Conservation (phyloP, 2,113 vertebrate genomes). For the Sylvia atricapilla region DNA sequence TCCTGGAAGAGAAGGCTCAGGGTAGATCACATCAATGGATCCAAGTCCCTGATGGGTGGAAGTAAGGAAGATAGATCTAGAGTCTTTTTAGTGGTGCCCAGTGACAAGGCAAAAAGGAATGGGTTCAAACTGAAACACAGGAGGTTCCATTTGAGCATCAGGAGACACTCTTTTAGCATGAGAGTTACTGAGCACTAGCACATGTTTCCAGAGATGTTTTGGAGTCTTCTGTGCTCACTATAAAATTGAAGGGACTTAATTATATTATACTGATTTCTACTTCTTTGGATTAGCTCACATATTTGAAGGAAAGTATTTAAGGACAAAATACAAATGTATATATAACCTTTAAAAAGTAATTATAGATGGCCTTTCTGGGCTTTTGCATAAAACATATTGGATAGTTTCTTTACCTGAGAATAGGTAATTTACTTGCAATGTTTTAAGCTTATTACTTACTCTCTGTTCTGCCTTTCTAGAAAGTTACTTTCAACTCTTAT, state of each 20-base stretch:
- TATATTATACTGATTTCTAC: neutral
- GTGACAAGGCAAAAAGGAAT: neutral
- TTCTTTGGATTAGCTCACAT: neutral
- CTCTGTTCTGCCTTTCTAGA: neutral
- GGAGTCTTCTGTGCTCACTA: neutral
- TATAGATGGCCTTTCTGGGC: neutral
- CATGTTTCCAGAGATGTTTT: neutral
- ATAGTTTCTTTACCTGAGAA: neutral
- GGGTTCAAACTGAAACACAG: neutral
- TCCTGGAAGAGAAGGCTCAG: neutral
- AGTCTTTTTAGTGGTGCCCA: neutral
- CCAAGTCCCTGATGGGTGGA: fast-evolving
- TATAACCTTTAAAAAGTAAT: neutral
- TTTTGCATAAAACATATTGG: neutral
- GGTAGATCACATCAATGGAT: neutral
- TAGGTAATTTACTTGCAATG: neutral
- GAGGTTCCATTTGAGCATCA: neutral
- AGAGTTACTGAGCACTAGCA: neutral
- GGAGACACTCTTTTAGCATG: neutral
- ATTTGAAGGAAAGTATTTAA: neutral
- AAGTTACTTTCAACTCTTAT: neutral
- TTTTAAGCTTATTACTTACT: neutral
- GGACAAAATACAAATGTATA: neutral
- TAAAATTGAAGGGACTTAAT: neutral
- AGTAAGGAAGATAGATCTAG: neutral